Base-by-base conservation (phyloP, 2,888 invertebrate genomes). In the Augochlorella aurata region DNA sequence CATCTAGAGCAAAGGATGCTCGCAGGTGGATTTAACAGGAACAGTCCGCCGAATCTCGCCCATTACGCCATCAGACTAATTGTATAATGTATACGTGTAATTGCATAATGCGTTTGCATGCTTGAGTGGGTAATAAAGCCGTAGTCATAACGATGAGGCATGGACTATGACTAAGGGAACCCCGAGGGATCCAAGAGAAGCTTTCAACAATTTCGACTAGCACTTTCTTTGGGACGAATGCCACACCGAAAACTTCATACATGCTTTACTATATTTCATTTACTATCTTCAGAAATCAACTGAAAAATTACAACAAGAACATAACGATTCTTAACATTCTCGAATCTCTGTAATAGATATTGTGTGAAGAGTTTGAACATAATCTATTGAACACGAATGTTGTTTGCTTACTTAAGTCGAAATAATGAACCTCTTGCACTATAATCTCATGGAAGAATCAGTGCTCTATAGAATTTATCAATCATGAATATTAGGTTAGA, bases 91-190 rank as follows among this genome's bases (percentile, higher is more conserved):
- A 18, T 14, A 44, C 50, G 54, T 54, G 10, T 54, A 54, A 54
- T 54, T 54, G 54, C 54, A 21, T 54, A 21, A 54, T 54, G 54
- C 54, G 54, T 54, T 54, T 21, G 54, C 54, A 54, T 54, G 54
- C 21, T 54, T 54, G 54, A 21, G 54, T 54, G 54, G 54, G 54
- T 54, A 54, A 54, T 54, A 54, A 54, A 54, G 54, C 21, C 54
- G 21, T 21, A n/a, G 5, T 54, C n/a, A 54, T 54, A 54, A 54
- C 21, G 54, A 21, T 54, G 54, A 54, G 10, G 12, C 21, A 54
- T 21, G 54, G 12, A 54, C 54, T 21, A 21, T 21, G 54, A 21
- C n/a, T 54, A 54, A 54, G 21, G 54, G 21, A 54, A 10, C 54
- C 2, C 3, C 12, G 54, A 21, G 54, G 21, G 21, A 54, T 9